phyloP scores from a whole-genome alignment of 2,113 vertebrate species.

The Platysternon megacephalum region DNA sequence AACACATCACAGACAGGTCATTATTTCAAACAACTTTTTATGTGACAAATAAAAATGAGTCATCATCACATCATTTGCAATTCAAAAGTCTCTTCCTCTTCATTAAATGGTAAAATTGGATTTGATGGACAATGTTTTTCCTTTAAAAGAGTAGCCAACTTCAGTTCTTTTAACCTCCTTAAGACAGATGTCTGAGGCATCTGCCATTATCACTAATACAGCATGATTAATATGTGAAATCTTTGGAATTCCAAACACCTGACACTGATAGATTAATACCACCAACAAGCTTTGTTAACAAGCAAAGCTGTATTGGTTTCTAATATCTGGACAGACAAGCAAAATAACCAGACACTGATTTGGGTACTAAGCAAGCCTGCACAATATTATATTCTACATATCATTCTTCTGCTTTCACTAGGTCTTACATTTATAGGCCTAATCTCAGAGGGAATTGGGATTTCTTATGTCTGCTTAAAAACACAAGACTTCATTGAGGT shows the following conservation, averaged over 20 bases:
- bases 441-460: not conserved
- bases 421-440: not conserved
- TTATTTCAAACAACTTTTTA: constrained; percentile 4
- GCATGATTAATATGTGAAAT: not conserved
- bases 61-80: not conserved
- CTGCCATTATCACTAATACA: not conserved
- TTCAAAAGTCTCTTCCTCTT: not conserved
- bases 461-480: not conserved
- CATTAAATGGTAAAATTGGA: not conserved
- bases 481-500: not conserved
- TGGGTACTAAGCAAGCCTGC: no score
- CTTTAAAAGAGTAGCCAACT: not conserved
- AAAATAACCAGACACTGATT: not conserved
- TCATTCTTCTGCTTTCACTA: not conserved
- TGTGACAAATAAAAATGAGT: constrained; percentile 14
- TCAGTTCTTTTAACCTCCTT: not conserved
- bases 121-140: not conserved
- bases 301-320: no score
- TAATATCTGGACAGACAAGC: no score
- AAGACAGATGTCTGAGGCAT: not conserved
- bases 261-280: not conserved
- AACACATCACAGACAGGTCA: not conserved
- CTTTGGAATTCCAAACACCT: not conserved
- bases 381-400: not conserved
- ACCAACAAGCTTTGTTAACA: not conserved